phyloP scores from a whole-genome alignment of 2,888 invertebrate genomes.

The Tinea semifulvella region DNA sequence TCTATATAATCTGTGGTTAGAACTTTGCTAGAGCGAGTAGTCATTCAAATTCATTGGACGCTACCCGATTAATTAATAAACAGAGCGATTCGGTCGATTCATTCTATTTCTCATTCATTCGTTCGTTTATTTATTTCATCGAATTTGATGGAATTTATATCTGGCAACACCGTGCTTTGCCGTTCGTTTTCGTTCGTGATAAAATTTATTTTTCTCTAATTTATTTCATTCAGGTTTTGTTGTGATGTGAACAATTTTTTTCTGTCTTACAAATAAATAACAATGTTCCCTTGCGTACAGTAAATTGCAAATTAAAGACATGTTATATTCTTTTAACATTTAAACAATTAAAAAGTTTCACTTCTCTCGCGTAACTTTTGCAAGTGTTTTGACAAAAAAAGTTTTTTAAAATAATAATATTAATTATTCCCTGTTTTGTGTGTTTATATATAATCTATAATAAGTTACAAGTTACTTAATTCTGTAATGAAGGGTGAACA shows the following conservation, averaged over 20 bases:
- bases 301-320: background rate
- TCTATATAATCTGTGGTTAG: too few species aligned
- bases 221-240: background rate
- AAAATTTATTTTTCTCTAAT: slow-evolving; percentile 8
- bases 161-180: slow-evolving; percentile 5
- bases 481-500: background rate
- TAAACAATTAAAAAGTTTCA: too few species aligned
- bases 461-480: background rate
- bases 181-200: slow-evolving; percentile 4
- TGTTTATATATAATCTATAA: background rate
- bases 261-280: background rate
- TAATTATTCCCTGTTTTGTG: background rate
- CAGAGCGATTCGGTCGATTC: too few species aligned
- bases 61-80: too few species aligned
- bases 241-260: background rate
- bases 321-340: too few species aligned
- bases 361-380: background rate
- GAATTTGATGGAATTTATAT: slow-evolving; percentile 5
- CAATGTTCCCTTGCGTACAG: background rate
- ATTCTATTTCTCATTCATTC: too few species aligned
- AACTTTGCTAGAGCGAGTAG: too few species aligned
- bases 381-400: slow-evolving; percentile 1
- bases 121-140: background rate
- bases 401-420: background rate
- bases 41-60: too few species aligned